These are phyloP conservation scores for Pseudonaja textilis DNA, from an alignment of 2,113 vertebrate genomes.

Conservation along the genomic window DNA sequence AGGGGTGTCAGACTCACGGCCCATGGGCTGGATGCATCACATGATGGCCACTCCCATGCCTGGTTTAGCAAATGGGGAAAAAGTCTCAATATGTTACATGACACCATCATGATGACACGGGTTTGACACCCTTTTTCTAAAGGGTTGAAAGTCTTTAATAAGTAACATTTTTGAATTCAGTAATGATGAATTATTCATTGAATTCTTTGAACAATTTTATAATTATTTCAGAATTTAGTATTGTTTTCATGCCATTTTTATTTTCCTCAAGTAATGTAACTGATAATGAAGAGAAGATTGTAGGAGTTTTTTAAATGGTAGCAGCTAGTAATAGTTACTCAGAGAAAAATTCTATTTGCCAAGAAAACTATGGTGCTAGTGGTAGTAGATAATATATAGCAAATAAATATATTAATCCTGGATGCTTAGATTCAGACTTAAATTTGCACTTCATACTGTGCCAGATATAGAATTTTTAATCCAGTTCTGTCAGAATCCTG, in stretches of 20 bases:
- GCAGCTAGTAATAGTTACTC: not conserved
- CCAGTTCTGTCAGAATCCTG: not conserved
- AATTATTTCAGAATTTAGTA: not conserved
- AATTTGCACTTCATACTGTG: not conserved
- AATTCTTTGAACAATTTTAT: not conserved
- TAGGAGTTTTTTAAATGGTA: not conserved
- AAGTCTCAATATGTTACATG: too few species aligned
- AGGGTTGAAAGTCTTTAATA: not conserved
- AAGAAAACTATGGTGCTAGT: not conserved
- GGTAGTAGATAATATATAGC: not conserved
- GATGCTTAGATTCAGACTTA: not conserved
- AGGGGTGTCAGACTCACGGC: too few species aligned
- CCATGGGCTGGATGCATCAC: too few species aligned
- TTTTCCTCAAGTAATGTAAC: not conserved
- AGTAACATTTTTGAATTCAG: not conserved
- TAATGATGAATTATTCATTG: not conserved
- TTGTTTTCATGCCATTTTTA: not conserved
- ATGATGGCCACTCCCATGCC: too few species aligned
- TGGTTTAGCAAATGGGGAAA: too few species aligned
- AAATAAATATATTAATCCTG: not conserved
- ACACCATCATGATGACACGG: rapidly evolving
- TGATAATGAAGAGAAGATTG: not conserved
- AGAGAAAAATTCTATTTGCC: not conserved
- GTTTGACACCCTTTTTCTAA: not conserved
- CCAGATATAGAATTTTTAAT: not conserved